Conservation (phyloP, 1,140 invertebrate species). For the Varroa destructor region DNA sequence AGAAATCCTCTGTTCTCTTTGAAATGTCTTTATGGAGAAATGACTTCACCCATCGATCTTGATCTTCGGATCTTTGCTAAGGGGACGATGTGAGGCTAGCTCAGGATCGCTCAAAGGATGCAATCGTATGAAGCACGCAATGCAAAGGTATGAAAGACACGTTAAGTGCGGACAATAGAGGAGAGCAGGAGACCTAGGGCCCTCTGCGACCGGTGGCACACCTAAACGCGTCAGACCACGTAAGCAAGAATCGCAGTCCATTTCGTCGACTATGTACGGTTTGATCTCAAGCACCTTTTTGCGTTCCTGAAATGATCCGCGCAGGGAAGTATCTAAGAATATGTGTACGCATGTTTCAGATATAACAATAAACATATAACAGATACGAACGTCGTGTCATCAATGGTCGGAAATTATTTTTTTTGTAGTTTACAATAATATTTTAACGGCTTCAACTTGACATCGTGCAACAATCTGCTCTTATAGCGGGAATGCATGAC, state of each 20-base stretch:
- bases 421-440: too few relatives aligned
- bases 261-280: constrained; percentile 3
- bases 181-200: background rate
- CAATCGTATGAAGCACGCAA: background rate
- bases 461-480: too few relatives aligned
- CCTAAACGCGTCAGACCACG: background rate
- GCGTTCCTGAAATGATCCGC: background rate
- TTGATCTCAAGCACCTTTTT: constrained; percentile 22
- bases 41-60: too few relatives aligned
- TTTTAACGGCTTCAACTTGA: too few relatives aligned
- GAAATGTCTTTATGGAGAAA: too few relatives aligned
- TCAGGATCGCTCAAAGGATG: background rate
- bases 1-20: too few relatives aligned
- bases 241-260: background rate
- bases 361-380: too few relatives aligned
- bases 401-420: too few relatives aligned
- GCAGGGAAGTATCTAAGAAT: too few relatives aligned
- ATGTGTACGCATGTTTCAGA: too few relatives aligned
- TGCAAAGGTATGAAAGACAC: constrained; percentile 13
- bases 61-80: constrained; percentile 23
- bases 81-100: background rate
- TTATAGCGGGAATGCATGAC: background rate
- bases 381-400: too few relatives aligned
- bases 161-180: background rate
- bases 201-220: too few relatives aligned